These are phyloP conservation scores for Catamblyrhynchus diadema DNA, from an alignment of 2,797 vertebrate species.

Conservation along the genomic window DNA sequence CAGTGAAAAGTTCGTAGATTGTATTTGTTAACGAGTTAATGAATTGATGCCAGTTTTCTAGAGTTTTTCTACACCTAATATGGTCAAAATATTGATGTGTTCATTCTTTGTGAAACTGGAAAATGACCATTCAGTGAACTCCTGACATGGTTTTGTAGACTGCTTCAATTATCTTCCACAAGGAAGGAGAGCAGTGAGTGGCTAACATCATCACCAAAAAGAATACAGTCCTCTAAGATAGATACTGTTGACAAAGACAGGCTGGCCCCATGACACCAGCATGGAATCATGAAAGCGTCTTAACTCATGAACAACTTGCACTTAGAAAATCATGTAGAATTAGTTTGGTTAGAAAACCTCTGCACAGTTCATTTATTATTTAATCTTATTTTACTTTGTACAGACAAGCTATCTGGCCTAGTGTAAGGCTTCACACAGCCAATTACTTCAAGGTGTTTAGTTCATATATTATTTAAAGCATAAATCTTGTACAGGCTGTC, in stretches of 20 bases:
- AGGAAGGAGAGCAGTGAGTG: background rate
- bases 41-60: constrained; percentile 19
- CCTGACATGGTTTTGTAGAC: background rate
- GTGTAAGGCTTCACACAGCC: constrained; percentile 78
- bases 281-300: constrained; percentile 41
- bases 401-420: constrained; percentile 84
- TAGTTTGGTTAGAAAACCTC: constrained; percentile 74
- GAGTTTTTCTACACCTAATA: background rate
- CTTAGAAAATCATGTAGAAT: constrained; percentile 42
- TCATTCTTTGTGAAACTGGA: constrained; percentile 1
- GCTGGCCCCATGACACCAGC: constrained; percentile 1
- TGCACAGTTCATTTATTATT: constrained; percentile 87
- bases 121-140: background rate
- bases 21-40: constrained; percentile 10
- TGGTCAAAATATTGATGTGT: background rate
- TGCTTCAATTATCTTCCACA: background rate
- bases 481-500: constrained; percentile 87
- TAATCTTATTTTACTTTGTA: constrained; percentile 87
- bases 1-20: background rate
- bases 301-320: constrained; percentile 12
- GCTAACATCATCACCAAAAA: background rate
- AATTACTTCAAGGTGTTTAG: constrained; percentile 88
- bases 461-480: constrained; percentile 88
- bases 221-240: background rate
- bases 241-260: constrained; percentile 51